phyloP scores from a whole-genome alignment of 2,113 vertebrate genomes.

The Deroptyus accipitrinus region DNA sequence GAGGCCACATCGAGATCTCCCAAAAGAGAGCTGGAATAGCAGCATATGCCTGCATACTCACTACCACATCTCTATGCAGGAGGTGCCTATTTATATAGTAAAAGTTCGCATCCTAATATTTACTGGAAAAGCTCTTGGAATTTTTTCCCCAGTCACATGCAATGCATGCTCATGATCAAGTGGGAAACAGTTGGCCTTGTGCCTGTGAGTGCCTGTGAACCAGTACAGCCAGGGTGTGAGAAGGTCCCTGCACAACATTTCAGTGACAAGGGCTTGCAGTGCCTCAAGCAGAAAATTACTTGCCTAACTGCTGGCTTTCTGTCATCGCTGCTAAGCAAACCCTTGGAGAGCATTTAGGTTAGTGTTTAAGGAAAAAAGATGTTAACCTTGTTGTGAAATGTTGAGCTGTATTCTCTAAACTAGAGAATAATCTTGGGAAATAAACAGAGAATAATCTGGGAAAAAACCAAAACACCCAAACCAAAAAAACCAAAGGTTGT shows the following conservation, averaged over 20 bases:
- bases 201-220: neutral
- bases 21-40: neutral
- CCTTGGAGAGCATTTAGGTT: slow-evolving; percentile 11
- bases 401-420: neutral
- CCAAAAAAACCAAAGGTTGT: neutral
- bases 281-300: slow-evolving; percentile 57
- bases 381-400: slow-evolving; percentile 9
- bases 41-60: neutral
- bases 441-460: neutral
- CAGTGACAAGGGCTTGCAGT: slow-evolving; percentile 40
- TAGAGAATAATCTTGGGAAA: neutral
- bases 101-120: neutral
- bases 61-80: neutral
- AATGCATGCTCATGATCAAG: neutral
- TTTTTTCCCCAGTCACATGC: neutral
- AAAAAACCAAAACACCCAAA: neutral
- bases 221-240: neutral
- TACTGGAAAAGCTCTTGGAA: neutral
- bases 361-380: slow-evolving; percentile 45
- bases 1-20: neutral
- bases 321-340: slow-evolving; percentile 13
- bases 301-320: slow-evolving; percentile 13
- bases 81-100: neutral
- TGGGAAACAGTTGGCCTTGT: neutral
- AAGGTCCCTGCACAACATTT: slow-evolving; percentile 33